These are phyloP conservation scores for Scarus forsteni DNA, from an alignment of 2,797 vertebrate species.

Conservation along the genomic window DNA sequence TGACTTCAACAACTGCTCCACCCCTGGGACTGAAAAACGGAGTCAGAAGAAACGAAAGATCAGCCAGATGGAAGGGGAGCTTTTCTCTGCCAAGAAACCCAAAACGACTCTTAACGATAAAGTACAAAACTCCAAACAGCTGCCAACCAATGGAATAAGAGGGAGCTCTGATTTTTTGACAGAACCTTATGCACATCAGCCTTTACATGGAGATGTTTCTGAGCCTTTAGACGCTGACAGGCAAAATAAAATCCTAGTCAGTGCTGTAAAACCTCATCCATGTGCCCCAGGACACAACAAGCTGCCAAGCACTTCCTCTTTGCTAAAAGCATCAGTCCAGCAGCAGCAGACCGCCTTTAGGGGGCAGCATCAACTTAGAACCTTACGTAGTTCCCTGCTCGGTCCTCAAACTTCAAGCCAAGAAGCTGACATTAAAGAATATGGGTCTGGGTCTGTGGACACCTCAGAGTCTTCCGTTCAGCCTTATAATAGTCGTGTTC, in stretches of 20 bases:
- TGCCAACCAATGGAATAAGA: slow-evolving; percentile 86
- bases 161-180: slow-evolving; percentile 85
- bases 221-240: slow-evolving; percentile 86
- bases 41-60: slow-evolving; percentile 85
- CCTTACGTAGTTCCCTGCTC: slow-evolving; percentile 80
- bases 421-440: slow-evolving; percentile 82
- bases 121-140: slow-evolving; percentile 84
- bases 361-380: slow-evolving; percentile 82
- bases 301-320: slow-evolving; percentile 84
- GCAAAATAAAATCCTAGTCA: slow-evolving; percentile 87
- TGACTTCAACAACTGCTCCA: slow-evolving; percentile 88
- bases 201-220: slow-evolving; percentile 77
- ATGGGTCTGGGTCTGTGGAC: slow-evolving; percentile 76
- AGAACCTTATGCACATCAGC: slow-evolving; percentile 66
- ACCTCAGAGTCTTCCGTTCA: slow-evolving; percentile 77
- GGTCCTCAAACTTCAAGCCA: no score
- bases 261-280: slow-evolving; percentile 89
- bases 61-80: slow-evolving; percentile 85
- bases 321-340: slow-evolving; percentile 86
- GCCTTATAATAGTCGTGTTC: slow-evolving; percentile 79
- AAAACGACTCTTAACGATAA: slow-evolving; percentile 83
- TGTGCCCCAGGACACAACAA: slow-evolving; percentile 86
- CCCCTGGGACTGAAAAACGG: slow-evolving; percentile 82
- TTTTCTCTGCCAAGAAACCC: slow-evolving; percentile 83
- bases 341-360: slow-evolving; percentile 85